Base-by-base conservation (phyloP, 1,140 invertebrate species). In the Lepidostoma basale region DNA sequence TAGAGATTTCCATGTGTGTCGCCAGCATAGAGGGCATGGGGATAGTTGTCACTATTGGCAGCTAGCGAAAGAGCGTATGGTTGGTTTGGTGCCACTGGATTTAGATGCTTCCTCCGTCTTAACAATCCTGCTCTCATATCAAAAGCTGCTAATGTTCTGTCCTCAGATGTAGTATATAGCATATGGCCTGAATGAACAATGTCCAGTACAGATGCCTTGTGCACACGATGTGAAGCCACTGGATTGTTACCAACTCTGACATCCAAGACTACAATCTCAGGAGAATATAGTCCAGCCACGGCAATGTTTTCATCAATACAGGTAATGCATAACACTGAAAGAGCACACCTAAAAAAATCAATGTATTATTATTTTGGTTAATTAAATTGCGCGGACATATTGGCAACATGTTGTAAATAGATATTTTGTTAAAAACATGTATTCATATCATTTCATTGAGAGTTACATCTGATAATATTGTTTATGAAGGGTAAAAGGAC, bases 231-330 rank as follows among this genome's bases (percentile, higher is more conserved):
- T 1, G 40, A 39, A 1, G 62, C 30, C n/a, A 73, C 60, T 14
- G 64, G 63, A 4, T 20, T 26, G 22, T 33, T 26, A 12, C 59
- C 63, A 0, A 42, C 58, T 28, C 71, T 39, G 12, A 22, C 47
- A 28, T 73, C 71, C 10, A 73, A 28, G 3, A 73, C 30, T 0
- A 66, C 59, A 3, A 73, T 59, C 3, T 73, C 18, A 3, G 71
- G 67, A 6, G 67, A 62, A 44, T 45, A 73, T 23, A 73, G 28
- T 40, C 71, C 67, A 5, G 64, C 71, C 14, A 69, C 67, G 3
- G 71, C 40, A 20, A 69, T 54, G 36, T 73, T 56, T 40, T 73
- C 67, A 44, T 67, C 67, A 9, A 73, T 30, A 16, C 71, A 73
- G n/a, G 67, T 62, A 20, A 73, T 22, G 22, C 71, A 67, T 9